Conservation (phyloP, 2,888 invertebrate genomes). For the Orchesella flavescens region DNA sequence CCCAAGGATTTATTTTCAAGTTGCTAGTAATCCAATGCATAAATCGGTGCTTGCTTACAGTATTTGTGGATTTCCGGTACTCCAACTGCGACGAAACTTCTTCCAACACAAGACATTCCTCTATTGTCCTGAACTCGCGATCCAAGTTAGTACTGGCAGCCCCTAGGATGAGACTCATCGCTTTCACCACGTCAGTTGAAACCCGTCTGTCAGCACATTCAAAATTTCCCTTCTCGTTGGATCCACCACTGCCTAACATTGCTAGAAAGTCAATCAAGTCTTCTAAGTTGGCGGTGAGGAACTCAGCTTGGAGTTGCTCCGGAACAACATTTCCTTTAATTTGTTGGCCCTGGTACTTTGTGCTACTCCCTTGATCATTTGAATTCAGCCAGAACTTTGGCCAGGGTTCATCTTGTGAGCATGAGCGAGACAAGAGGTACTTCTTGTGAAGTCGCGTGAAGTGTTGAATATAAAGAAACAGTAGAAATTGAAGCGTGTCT, state of each 20-base stretch:
- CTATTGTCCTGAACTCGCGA: constrained; percentile 47
- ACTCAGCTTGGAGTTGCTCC: constrained; percentile 61
- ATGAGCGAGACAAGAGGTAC: not conserved
- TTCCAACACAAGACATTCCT: constrained; percentile 23
- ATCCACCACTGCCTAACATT: not conserved
- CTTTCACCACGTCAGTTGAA: constrained; percentile 39
- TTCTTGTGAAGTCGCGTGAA: constrained; percentile 55
- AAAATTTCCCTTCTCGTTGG: too few species aligned
- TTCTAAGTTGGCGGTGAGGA: constrained; percentile 49
- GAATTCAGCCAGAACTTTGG: constrained; percentile 6
- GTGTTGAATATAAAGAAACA: constrained; percentile 67
- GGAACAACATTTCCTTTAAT: constrained; percentile 4
- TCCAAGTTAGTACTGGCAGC: constrained; percentile 44
- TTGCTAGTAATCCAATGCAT: constrained; percentile 50
- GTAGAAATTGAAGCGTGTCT: constrained; percentile 59
- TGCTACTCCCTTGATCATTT: not conserved
- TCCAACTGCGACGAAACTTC: constrained; percentile 39
- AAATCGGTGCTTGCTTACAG: constrained; percentile 51
- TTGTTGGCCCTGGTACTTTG: not conserved
- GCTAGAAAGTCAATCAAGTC: constrained; percentile 56
- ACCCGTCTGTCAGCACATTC: constrained; percentile 1
- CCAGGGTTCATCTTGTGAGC: constrained; percentile 49
- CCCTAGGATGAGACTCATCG: constrained; percentile 57
- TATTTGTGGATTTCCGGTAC: constrained; percentile 29
- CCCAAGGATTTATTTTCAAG: constrained; percentile 63